Percentiles rank a stretch among this genome's conserved stretches.
These are phyloP conservation scores for Brenthis daphne DNA, from an alignment of 2,888 invertebrate species.

Conservation along the genomic window DNA sequence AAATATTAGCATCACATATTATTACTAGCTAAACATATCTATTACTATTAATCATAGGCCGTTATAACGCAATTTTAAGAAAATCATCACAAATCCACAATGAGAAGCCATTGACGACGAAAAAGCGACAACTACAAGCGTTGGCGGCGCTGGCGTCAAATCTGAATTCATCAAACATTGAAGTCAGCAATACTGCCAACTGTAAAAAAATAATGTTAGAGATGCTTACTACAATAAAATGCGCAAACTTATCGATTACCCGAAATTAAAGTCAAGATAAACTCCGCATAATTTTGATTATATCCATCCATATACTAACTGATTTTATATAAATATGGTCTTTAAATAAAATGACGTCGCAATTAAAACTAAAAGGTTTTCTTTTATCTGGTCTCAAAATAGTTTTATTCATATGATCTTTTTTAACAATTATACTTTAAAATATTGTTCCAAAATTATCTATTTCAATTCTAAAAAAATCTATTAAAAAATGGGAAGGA, in stretches of 20 bases:
- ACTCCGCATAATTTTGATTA: no score
- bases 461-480: no score
- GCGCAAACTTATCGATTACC: conserved; percentile 14
- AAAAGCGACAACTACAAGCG: conserved; percentile 10
- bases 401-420: no score
- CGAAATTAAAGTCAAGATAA: background rate
- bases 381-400: no score
- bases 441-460: no score
- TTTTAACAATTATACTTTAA: no score
- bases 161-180: background rate
- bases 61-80: conserved; percentile 20
- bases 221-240: background rate
- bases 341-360: no score
- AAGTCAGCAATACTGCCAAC: conserved; percentile 16
- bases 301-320: no score
- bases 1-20: conserved; percentile 49
- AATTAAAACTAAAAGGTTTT: no score
- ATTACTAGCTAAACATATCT: conserved; percentile 41
- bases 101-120: conserved; percentile 32
- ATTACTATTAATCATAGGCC: conserved; percentile 30
- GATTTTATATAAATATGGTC: no score
- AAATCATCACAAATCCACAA: conserved; percentile 29
- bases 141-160: conserved; percentile 4
- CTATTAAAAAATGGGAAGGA: no score
- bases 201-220: background rate